phyloP scores from a whole-genome alignment of 2,888 invertebrate species.

The Alcis repandata region DNA sequence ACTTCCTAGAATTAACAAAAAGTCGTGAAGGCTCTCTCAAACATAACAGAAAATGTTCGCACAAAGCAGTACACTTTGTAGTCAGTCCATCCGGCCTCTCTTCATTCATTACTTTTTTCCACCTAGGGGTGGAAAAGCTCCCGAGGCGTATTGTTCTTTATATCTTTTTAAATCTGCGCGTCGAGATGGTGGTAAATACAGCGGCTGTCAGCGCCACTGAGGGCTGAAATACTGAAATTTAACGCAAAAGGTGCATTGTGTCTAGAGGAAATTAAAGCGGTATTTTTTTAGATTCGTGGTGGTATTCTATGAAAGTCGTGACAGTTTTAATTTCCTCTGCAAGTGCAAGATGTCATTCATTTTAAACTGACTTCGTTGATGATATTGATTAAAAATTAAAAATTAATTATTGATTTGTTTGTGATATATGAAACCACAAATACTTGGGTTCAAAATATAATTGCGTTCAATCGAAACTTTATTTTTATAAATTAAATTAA shows the following conservation, averaged over 20 bases:
- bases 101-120: slow-evolving; percentile 24
- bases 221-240: slow-evolving; percentile 3
- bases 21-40: background rate
- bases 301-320: background rate
- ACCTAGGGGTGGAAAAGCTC: slow-evolving; percentile 1
- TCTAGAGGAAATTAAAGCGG: slow-evolving; percentile 7
- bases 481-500: no score
- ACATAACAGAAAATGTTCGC: slow-evolving; percentile 5
- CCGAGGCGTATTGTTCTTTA: slow-evolving; percentile 22
- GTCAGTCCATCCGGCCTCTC: slow-evolving; percentile 1
- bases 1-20: background rate
- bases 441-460: no score
- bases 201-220: slow-evolving; percentile 16
- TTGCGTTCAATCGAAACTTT: no score
- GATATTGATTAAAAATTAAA: no score
- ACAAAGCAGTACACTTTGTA: slow-evolving; percentile 12
- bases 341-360: background rate
- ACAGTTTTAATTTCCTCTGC: background rate
- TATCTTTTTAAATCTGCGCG: slow-evolving; percentile 32
- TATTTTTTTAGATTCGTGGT: background rate
- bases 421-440: no score
- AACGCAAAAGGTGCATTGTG: slow-evolving; percentile 5
- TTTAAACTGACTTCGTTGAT: background rate
- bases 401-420: no score
- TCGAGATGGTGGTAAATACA: background rate